Evolutionary conservation across 2,888 invertebrate species (phyloP).

Genomic region (Priocnemis perturbator): DNA sequence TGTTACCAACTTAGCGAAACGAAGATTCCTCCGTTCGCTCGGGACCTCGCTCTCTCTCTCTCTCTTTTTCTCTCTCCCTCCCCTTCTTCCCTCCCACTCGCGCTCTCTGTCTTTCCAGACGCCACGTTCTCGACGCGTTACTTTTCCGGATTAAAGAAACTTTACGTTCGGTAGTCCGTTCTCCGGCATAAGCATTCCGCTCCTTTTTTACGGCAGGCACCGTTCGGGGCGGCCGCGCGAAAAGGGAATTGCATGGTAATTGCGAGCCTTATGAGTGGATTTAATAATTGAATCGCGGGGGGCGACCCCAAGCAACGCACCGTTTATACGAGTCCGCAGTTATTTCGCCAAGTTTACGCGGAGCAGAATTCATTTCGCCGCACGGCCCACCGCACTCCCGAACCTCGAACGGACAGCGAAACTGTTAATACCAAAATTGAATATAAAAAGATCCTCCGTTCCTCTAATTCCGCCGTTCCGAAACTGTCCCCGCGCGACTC

Average conservation of each 20-base stretch:
- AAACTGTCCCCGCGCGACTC: too few species aligned
- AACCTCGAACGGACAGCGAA: too few species aligned
- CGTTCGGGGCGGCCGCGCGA: conserved; percentile 1
- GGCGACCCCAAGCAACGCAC: background rate
- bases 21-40: conserved; percentile 44
- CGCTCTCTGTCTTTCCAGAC: background rate
- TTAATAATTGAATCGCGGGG: background rate
- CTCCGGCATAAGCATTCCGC: conserved; percentile 17
- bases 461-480: too few species aligned
- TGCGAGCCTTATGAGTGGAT: background rate
- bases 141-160: conserved; percentile 47
- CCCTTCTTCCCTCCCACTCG: background rate
- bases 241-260: background rate
- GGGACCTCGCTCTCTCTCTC: background rate
- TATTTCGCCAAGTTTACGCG: too few species aligned
- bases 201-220: too few species aligned
- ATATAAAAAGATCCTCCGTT: too few species aligned
- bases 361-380: background rate
- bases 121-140: conserved; percentile 22
- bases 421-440: too few species aligned
- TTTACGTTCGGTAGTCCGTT: conserved; percentile 31
- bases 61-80: background rate
- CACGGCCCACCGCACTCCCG: background rate
- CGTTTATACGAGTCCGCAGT: background rate
- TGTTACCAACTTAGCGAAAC: conserved; percentile 61